A percentile compares a stretch with the other conserved stretches of the same genome.
Evolutionary conservation across 2,888 invertebrate species (phyloP).

Genomic region (Heliconius cydno): DNA sequence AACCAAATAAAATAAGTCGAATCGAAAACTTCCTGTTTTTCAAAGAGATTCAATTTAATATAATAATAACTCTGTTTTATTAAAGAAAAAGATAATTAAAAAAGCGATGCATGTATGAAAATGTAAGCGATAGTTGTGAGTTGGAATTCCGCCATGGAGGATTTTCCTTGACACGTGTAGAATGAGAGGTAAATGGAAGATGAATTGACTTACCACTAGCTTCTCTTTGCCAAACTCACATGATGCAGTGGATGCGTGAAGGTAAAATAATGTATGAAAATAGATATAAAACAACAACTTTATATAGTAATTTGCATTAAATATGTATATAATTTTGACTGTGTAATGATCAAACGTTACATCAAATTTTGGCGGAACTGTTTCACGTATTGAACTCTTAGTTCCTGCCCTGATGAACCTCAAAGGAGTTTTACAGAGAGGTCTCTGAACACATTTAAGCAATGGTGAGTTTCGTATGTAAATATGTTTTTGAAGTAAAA

Average conservation of each 20-base stretch:
- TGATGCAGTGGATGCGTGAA: conserved; percentile 3
- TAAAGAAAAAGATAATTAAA: not conserved
- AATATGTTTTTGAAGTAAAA: not conserved
- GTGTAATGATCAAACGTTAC: not conserved
- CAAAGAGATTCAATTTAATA: not conserved
- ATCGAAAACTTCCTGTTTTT: not conserved
- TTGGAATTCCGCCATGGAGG: not conserved
- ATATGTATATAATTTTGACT: not conserved
- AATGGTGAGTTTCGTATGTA: not conserved
- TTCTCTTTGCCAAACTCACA: not conserved
- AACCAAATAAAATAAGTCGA: too few relatives aligned
- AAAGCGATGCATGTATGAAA: not conserved
- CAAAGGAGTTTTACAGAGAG: not conserved
- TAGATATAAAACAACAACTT: not conserved
- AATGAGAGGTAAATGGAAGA: not conserved
- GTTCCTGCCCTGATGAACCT: not conserved
- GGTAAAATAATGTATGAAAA: not conserved
- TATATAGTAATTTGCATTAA: not conserved
- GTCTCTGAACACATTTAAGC: not conserved
- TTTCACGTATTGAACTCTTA: not conserved
- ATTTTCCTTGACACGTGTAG: not conserved
- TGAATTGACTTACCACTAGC: not conserved
- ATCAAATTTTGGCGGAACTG: not conserved
- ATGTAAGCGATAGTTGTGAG: not conserved
- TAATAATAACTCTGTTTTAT: not conserved